Evolutionary conservation across 2,888 invertebrate genomes (phyloP).

Genomic region (Lasioglossum pauxillum): DNA sequence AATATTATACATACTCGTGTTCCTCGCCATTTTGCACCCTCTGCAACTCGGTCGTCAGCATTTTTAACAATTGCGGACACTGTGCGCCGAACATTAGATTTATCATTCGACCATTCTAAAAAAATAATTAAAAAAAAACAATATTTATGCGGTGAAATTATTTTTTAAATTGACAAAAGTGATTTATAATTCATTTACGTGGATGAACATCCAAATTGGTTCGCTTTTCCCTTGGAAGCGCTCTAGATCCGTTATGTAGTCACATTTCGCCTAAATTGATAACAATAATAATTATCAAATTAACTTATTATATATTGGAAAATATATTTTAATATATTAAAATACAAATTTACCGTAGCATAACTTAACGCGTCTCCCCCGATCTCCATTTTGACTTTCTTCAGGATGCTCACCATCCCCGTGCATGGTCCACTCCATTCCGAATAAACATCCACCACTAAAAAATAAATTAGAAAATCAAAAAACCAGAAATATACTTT

Average conservation of each 20-base stretch:
- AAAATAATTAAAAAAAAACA: not conserved
- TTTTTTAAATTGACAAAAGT: not conserved
- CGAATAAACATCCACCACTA: constrained; percentile 97
- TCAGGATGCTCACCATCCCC: constrained; percentile 94
- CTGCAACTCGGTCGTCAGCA: constrained; percentile 88
- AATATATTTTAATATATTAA: too few relatives aligned
- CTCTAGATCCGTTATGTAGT: constrained; percentile 90
- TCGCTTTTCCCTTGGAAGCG: constrained; percentile 94
- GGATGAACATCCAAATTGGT: constrained; percentile 95
- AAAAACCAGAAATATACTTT: not conserved
- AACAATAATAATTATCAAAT: not conserved
- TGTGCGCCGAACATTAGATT: constrained; percentile 94
- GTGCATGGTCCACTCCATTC: constrained; percentile 97
- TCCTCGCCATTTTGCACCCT: constrained; percentile 76
- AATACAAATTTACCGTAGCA: constrained; percentile 88
- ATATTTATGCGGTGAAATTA: not conserved
- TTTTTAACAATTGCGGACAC: constrained; percentile 90
- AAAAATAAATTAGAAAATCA: not conserved
- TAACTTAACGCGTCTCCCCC: constrained; percentile 94
- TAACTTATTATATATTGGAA: not conserved
- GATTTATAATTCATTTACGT: constrained; percentile 69
- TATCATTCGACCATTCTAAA: constrained; percentile 91
- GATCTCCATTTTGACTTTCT: constrained; percentile 95
- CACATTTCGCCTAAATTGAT: constrained; percentile 84
- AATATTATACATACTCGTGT: constrained; percentile 74